Base-by-base conservation (phyloP, 2,113 vertebrate species). In the Toxotes jaculatrix region DNA sequence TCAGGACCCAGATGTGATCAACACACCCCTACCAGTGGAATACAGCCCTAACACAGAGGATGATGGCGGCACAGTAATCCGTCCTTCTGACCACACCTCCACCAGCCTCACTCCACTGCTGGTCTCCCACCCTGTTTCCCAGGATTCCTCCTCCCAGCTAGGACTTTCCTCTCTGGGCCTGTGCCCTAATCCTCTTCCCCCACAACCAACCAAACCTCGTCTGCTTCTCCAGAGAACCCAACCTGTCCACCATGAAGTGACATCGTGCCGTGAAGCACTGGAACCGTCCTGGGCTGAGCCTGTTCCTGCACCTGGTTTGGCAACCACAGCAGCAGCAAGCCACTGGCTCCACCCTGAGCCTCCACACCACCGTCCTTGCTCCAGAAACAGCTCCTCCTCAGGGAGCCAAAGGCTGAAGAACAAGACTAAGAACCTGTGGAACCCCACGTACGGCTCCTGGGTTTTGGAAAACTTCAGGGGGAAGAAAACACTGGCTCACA, bases 401-500 rank as follows among this genome's bases (percentile, higher is more conserved):
- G 88, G 90, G 66, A 79, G 87, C 87, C 96, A 97, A 87, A 96
- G 91, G 94, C 88, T 96, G 79, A 97, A 96, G 88, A 97, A 98
- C 91, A 97, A 98, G 93, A 96, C 95, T 0, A 97, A 97, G 93
- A 97, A 97, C 74, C 94, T 98, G 80, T 99, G 96, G 97, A 97
- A 99, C 92, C 97, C 96, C 62, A 98, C 97, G 0, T 98, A 96
- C 1, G 97, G 96, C 31, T 97, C 97, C 0, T 97, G 97, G 96
- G 95, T 97, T 66, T 88, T 97, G 84, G 97, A 98, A 79, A 96
- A 88, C 79, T 94, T 95, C 79, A 82, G 88, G 17, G 92, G 91
- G 16, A 95, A 95, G 89, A 93, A 94, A 62, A 82, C 89, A 0
- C 80, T 95, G 51, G 91, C 90, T 69, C 95, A 95, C 47, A 95